phyloP scores from a whole-genome alignment of 2,797 vertebrate species.

The Lepus oiostolus region DNA sequence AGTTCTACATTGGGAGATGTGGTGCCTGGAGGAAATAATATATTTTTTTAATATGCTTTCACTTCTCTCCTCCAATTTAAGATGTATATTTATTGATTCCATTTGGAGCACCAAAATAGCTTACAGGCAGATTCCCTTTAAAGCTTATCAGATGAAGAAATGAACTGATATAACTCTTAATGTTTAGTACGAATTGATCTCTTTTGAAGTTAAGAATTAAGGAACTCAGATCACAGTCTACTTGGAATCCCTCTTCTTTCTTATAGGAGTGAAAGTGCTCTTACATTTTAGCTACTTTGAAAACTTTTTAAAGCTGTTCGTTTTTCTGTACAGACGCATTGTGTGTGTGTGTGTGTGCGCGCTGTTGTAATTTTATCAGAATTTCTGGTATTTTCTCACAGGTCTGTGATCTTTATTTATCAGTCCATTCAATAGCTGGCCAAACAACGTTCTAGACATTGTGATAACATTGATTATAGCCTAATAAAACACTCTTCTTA shows the following conservation, averaged over 20 bases:
- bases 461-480: background rate
- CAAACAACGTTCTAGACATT: background rate
- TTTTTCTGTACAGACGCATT: background rate
- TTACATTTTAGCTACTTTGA: background rate
- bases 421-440: background rate
- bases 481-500: background rate
- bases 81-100: constrained; percentile 35
- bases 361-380: background rate
- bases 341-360: background rate
- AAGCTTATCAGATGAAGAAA: constrained; percentile 64
- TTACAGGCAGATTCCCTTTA: constrained; percentile 51
- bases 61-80: constrained; percentile 56
- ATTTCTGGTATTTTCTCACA: background rate
- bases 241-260: constrained; percentile 11
- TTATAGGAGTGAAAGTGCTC: background rate
- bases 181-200: constrained; percentile 44
- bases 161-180: constrained; percentile 58
- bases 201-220: background rate
- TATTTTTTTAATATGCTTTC: constrained; percentile 25
- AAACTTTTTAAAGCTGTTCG: background rate
- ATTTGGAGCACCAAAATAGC: constrained; percentile 22
- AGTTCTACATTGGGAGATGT: background rate
- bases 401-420: background rate
- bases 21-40: background rate
- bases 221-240: constrained; percentile 1